Base-by-base conservation (phyloP, 2,113 vertebrate genomes). In the Myrmophylax atrothorax region DNA sequence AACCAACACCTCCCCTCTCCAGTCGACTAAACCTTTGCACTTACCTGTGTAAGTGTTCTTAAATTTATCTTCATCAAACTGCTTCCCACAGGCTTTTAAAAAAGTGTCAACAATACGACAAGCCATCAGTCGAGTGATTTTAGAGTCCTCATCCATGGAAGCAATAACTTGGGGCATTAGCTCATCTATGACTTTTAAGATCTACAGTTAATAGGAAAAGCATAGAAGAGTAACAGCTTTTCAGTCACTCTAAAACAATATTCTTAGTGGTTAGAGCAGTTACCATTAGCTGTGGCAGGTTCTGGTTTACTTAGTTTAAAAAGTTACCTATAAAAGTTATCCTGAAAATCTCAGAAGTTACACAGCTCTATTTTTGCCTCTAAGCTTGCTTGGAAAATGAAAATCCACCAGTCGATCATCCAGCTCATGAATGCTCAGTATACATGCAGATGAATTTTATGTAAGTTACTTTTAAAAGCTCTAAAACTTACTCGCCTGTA, bases 41-140 rank as follows among this genome's bases (percentile, higher is more conserved):
- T 53, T 97, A 99, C 99, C 99, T 2, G 98, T 98, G 56, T 99
- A 99, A 82, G 99, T 97, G 84, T 95, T 99, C 97, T 98, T 98
- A 77, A 99, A 97, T 46, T 97, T 95, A 13, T 99, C 99, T 3
- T 98, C 94, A 67, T 97, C 97, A 38, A 98, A 96, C 47, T 94
- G 86, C 18, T 69, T 86, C 29, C 98, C 97, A 17, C 97, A 96
- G 72, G 96, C 91, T 44, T 91, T 95, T 20, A 99, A 87, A 18
- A 99, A 90, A 18, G 84, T 37, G 24, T 89, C 88, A 26, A 99
- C 58, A 55, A 98, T 98, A 24, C 96, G 98, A 89, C 99, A 99
- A 46, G 99, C 99, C 50, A 98, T 68, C 33, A 99, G 84, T 3
- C 99, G 98, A 37, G 98, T 93, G 80, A 97, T 98, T 96, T 98